Conservation (phyloP, 2,797 vertebrate species). For the Pachyuromys duprasi region DNA sequence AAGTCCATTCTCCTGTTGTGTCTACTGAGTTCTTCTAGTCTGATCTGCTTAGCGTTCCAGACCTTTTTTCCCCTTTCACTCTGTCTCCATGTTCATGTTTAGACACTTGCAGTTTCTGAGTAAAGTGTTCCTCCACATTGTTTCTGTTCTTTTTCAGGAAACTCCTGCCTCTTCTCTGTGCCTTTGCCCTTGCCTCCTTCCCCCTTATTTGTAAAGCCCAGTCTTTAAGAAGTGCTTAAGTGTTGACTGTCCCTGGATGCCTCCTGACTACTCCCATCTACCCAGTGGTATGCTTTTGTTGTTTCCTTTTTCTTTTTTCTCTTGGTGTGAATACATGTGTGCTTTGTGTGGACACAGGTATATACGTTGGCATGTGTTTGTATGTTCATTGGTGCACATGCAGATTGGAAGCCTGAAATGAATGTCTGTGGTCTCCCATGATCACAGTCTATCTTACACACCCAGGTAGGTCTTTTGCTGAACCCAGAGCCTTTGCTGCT, state of each 20-base stretch:
- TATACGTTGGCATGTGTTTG: not conserved
- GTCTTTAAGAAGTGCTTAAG: not conserved
- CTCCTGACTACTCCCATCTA: not conserved
- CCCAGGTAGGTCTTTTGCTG: not conserved
- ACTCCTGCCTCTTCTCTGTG: not conserved
- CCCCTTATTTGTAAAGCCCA: not conserved
- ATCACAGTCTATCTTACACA: not conserved
- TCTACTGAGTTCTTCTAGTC: not conserved
- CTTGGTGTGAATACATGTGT: not conserved
- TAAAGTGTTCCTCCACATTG: not conserved
- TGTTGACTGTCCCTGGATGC: not conserved
- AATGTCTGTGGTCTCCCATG: not conserved
- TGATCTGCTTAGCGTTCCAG: not conserved
- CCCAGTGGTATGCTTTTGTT: not conserved
- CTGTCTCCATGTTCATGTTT: not conserved
- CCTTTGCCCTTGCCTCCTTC: not conserved
- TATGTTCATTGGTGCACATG: not conserved
- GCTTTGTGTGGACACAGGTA: not conserved
- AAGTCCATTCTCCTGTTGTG: not conserved
- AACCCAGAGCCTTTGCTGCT: not conserved
- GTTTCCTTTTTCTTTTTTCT: not conserved
- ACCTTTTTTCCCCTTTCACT: not conserved
- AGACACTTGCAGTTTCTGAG: constrained; percentile 9
- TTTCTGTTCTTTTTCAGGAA: not conserved
- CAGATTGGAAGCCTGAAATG: not conserved